Conservation (phyloP, 1,140 invertebrate genomes). For the Ceratina calcarata region DNA sequence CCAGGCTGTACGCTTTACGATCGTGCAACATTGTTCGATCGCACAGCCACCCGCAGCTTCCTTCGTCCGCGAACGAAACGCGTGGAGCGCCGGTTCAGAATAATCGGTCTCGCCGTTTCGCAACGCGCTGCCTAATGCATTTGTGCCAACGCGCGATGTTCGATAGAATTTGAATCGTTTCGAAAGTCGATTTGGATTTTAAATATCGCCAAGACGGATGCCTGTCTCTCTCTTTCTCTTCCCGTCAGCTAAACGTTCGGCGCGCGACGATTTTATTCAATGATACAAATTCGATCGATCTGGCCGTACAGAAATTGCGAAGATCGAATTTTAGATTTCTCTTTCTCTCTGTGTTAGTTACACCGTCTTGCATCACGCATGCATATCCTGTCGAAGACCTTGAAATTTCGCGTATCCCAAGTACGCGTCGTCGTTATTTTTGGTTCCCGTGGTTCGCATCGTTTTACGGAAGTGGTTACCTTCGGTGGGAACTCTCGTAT, state of each 20-base stretch:
- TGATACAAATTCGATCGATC: slow-evolving; percentile 51
- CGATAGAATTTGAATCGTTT: slow-evolving; percentile 59
- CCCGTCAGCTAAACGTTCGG: not conserved
- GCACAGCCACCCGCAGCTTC: not conserved
- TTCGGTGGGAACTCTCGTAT: no score
- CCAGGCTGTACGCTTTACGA: no score
- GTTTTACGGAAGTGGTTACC: no score
- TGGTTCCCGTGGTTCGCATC: no score
- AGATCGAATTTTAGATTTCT: slow-evolving; percentile 53
- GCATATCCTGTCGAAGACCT: not conserved
- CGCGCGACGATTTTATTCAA: no score
- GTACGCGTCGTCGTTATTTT: no score
- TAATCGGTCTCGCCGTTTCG: slow-evolving; percentile 45
- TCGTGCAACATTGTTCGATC: no score
- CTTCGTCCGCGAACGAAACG: slow-evolving; percentile 28
- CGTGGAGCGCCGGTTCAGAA: slow-evolving; percentile 23
- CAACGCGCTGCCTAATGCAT: slow-evolving; percentile 48
- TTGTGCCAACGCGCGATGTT: slow-evolving; percentile 14
- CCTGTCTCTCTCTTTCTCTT: slow-evolving; percentile 8
- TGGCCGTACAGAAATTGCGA: slow-evolving; percentile 43
- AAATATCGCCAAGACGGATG: slow-evolving; percentile 32
- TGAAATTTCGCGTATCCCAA: no score
- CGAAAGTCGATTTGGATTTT: slow-evolving; percentile 58
- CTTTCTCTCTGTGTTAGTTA: not conserved
- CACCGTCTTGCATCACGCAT: not conserved